Evolutionary conservation across 2,888 invertebrate species (phyloP).

Genomic region (Drosophila anomalata): DNA sequence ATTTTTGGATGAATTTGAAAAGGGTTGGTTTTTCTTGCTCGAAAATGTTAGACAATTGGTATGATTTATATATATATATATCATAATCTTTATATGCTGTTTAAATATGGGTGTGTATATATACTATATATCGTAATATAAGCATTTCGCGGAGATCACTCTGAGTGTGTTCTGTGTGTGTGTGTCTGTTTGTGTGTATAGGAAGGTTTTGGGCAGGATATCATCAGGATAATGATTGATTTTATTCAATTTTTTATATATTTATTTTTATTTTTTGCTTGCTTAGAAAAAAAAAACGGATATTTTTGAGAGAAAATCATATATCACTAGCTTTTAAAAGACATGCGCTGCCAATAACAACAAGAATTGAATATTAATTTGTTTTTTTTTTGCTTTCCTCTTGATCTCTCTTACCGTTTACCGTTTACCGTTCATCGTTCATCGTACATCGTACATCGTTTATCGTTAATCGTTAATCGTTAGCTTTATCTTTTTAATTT

Average conservation of each 20-base stretch:
- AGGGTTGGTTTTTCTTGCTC: conserved; percentile 10
- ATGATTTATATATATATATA: conserved; percentile 45
- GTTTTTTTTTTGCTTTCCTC: background rate
- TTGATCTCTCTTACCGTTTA: conserved; percentile 12
- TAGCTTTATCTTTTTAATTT: conserved; percentile 25
- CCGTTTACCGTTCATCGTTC: conserved; percentile 5
- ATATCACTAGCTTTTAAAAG: conserved; percentile 52
- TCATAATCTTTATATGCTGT: conserved; percentile 45
- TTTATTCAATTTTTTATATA: background rate
- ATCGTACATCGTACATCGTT: background rate
- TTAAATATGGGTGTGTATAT: conserved; percentile 40
- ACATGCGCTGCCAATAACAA: conserved; percentile 57
- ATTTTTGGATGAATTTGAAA: conserved; percentile 12
- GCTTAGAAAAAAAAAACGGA: conserved; percentile 26
- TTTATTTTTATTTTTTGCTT: conserved; percentile 37
- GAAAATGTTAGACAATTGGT: conserved; percentile 40
- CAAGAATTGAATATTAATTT: conserved; percentile 50
- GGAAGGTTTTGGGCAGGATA: background rate
- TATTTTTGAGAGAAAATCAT: conserved; percentile 42
- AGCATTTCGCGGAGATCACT: conserved; percentile 48
- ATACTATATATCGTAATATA: conserved; percentile 42
- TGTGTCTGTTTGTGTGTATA: conserved; percentile 11
- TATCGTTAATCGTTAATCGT: conserved; percentile 22
- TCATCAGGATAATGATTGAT: background rate
- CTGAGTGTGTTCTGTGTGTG: conserved; percentile 24